Conservation (phyloP, 2,888 invertebrate genomes). For the Pheosia gnoma region DNA sequence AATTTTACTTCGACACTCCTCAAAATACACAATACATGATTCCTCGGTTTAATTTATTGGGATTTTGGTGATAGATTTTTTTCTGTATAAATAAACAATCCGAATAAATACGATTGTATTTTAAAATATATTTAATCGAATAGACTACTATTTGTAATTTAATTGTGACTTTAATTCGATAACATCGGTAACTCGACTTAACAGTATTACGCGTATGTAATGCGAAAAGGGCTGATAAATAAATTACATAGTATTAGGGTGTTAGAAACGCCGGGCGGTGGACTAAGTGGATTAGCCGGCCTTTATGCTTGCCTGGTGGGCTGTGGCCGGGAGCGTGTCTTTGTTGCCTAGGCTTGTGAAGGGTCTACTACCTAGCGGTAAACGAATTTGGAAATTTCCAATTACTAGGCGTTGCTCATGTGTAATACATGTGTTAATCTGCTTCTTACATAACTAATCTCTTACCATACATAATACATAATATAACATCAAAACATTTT, state of each 20-base stretch:
- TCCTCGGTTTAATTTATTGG: too few relatives aligned
- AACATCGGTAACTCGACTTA: constrained; percentile 8
- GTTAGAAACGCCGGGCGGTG: constrained; percentile 19
- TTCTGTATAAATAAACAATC: too few relatives aligned
- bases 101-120: too few relatives aligned
- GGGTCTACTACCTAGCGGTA: neutral
- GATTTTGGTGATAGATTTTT: too few relatives aligned
- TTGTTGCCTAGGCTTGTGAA: constrained; percentile 20
- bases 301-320: constrained; percentile 22
- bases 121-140: too few relatives aligned
- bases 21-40: too few relatives aligned
- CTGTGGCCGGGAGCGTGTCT: constrained; percentile 20
- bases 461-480: too few relatives aligned
- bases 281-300: constrained; percentile 37
- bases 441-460: neutral
- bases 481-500: too few relatives aligned
- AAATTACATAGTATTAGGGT: constrained; percentile 37
- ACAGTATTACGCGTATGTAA: constrained; percentile 10
- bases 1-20: constrained; percentile 20
- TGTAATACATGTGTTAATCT: neutral
- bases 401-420: neutral
- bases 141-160: constrained; percentile 8
- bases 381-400: neutral
- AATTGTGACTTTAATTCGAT: constrained; percentile 9
- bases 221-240: constrained; percentile 35